Evolutionary conservation across 2,797 vertebrate genomes (phyloP), one percentile per base, ranked within the genome.

Genomic region (Enteromius mattozi): DNA sequence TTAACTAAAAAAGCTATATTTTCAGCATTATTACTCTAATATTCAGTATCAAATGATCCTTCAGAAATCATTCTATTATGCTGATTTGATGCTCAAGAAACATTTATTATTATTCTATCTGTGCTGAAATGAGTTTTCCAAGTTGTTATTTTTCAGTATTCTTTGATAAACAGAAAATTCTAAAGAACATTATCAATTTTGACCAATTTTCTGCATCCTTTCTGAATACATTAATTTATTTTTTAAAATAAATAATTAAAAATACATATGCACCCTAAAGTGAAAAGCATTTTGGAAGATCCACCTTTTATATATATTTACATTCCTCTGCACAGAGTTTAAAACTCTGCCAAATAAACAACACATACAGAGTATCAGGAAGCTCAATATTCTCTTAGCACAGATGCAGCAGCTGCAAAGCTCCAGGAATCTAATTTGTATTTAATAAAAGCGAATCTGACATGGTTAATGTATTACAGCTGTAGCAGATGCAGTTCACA

Each of bases 391-490:
- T 78, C 84, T 59, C 83, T 78, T 59, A 61, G 78, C 80, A 78
- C 81, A 88, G 83, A 86, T 78, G 70, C 65, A 65, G 54, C 82
- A 84, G 82, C 82, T 78, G 84, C 47, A 74, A 74, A 83, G 82
- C 82, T 76, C 85, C 82, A 85, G 80, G 85, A 85, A 85, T 83
- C 80, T 88, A 86, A 88, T 86, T 86, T 85, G 80, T 81, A 80
- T 78, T 86, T 87, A 88, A 86, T 85, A 85, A 84, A 82, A 66
- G 82, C 45, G 16, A 87, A 85, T 87, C 70, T 65, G 71, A 85
- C 82, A 82, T 87, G 83, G 81, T 80, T 82, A 88, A 87, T 89
- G 82, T 86, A 80, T 79, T 81, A 69, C 76, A 86, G 82, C 80
- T 87, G 81, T 78, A 86, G 74, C 84, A 86, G 72, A 84, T 80